Conservation (phyloP, 2,113 vertebrate genomes). For the Gopherus evgoodei region DNA sequence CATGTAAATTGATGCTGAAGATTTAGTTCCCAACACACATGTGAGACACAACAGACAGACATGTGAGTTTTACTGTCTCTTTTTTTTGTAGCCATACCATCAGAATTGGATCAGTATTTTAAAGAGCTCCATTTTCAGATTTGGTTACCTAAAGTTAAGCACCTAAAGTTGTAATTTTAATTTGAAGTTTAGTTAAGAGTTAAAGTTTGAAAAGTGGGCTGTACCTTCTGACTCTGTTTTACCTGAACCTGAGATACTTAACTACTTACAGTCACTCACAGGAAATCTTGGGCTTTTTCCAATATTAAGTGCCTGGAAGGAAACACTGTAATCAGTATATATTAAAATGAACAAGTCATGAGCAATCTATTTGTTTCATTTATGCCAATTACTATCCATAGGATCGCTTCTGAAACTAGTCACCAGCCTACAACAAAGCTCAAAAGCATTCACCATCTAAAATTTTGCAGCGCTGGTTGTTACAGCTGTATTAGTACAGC, state of each 20-base stretch:
- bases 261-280: neutral
- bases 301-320: neutral
- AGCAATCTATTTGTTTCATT: neutral
- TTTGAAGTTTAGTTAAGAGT: no score
- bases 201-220: neutral
- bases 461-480: no score
- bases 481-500: no score
- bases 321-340: neutral
- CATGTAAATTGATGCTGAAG: neutral
- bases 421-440: neutral
- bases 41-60: neutral
- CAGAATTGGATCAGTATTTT: neutral
- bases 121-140: neutral
- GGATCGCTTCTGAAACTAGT: neutral
- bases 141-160: neutral
- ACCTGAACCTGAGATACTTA: neutral
- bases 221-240: neutral
- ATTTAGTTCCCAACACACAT: neutral
- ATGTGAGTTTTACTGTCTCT: neutral
- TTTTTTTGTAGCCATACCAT: neutral
- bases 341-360: neutral
- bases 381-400: neutral
- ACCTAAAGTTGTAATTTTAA: neutral
- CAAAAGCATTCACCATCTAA: neutral
- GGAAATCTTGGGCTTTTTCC: neutral